phyloP scores from a whole-genome alignment of 2,113 vertebrate species.

The Caretta caretta region DNA sequence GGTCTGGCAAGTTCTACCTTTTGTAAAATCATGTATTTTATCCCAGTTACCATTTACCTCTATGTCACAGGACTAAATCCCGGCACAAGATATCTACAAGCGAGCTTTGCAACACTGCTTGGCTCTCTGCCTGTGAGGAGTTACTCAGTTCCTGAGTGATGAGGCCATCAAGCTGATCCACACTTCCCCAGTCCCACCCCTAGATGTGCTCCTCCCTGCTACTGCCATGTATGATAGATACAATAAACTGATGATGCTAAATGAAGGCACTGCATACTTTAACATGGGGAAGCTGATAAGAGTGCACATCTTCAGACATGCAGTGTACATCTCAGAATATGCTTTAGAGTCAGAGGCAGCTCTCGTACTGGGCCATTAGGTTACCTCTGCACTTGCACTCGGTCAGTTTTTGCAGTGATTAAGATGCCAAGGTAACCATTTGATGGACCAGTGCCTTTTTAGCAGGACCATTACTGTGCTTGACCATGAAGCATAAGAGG shows the following conservation, averaged over 20 bases:
- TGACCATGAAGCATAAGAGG: neutral
- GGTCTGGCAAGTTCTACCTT: neutral
- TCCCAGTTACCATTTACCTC: neutral
- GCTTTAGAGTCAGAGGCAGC: neutral
- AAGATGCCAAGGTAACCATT: neutral
- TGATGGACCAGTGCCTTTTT: neutral
- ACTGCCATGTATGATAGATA: neutral
- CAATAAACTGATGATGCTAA: neutral
- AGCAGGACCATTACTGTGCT: neutral
- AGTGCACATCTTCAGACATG: accelerated
- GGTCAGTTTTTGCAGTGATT: neutral
- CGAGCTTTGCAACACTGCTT: neutral
- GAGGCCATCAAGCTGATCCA: neutral
- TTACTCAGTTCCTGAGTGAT: neutral
- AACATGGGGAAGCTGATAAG: neutral
- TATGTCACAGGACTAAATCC: neutral
- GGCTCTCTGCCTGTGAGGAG: accelerated
- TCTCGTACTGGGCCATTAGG: neutral
- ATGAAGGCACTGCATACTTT: neutral
- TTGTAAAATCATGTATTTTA: neutral
- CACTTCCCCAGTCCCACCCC: neutral
- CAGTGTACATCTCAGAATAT: accelerated
- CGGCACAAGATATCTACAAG: neutral
- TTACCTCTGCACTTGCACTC: neutral
- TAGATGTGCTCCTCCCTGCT: neutral